Base-by-base conservation (phyloP, 2,888 invertebrate genomes). In the Lasioglossum calceatum region DNA sequence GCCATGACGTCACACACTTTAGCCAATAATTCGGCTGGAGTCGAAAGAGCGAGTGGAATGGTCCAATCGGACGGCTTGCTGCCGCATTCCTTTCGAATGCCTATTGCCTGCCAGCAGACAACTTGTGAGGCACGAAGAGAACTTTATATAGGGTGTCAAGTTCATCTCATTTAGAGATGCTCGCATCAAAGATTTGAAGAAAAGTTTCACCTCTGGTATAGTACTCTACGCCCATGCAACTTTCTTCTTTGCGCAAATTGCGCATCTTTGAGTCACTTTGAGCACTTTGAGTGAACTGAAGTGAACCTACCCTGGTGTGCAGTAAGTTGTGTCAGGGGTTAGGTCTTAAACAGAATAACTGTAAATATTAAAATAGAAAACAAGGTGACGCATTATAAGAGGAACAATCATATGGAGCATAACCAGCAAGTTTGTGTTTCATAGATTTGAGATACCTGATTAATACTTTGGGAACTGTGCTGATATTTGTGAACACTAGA, bases 311-410 rank as follows among this genome's bases (percentile, higher is more conserved):
- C 70, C 70, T 70, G 70, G 70, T 70, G 47, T 61, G 42, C 1
- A 14, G 12, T 32, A 36, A 39, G 61, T 64, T 36, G 54, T 72
- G 73, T 58, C 44, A 83, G 72, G 58, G 67, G 67, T 84, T 80
- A 80, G 67, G 27, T n/a, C 73, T 67, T 67, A 42, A 73, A 47
- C 54, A 39, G 64, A 84, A 67, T 73, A 77, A 42, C 27, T 80
- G 50, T 84, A 85, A 84, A 77, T 84, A 73, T 50, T 70, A 44
- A 58, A 19, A 47, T 73, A 77, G 14, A 19, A 72, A 72, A 27
- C 42, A 19, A 54, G 10, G 74, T 58, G 47, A 3, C 23, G 14
- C 23, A 72, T 44, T 42, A 23, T 27, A 50, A 67, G 14, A 36
- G n/a, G 47, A 67, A 36, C 73, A 58, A 78, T 76, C 54, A 12